Evolutionary conservation across 2,113 vertebrate species (phyloP).

Genomic region (Motacilla alba): DNA sequence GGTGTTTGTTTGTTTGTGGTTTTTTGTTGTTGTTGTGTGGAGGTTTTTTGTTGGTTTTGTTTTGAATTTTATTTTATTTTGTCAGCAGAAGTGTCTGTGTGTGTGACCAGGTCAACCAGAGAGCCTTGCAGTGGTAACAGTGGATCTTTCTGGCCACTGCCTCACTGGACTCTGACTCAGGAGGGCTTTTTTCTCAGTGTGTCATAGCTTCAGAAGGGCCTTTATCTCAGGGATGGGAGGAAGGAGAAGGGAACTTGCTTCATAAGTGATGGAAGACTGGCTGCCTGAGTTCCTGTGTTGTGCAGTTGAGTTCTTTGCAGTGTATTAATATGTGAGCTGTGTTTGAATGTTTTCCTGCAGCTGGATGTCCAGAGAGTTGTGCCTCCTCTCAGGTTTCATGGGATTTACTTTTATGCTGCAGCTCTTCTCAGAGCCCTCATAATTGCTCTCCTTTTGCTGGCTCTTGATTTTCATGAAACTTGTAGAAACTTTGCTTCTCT

Average conservation of each 20-base stretch:
- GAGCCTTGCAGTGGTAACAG: background rate
- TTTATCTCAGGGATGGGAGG: background rate
- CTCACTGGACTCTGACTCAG: background rate
- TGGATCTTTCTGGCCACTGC: background rate
- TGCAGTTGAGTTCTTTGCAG: background rate
- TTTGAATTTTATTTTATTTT: background rate
- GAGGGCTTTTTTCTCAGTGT: background rate
- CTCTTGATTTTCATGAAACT: background rate
- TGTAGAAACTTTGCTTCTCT: slow-evolving; percentile 1
- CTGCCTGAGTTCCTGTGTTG: background rate
- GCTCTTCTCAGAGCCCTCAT: background rate
- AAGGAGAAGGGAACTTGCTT: background rate
- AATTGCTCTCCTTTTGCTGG: background rate
- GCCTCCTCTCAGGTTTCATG: background rate
- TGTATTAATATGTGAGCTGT: background rate
- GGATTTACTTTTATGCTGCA: background rate
- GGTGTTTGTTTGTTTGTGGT: background rate
- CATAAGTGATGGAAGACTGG: background rate
- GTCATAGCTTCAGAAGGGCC: background rate
- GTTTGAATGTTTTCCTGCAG: background rate
- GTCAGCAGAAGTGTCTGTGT: background rate
- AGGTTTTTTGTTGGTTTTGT: background rate
- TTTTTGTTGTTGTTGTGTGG: background rate
- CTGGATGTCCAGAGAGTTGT: background rate
- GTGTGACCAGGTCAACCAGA: background rate